A percentile compares a stretch with the other conserved stretches of the same genome.
phyloP scores from a whole-genome alignment of 2,888 invertebrate species.

The Aphodius granarius region DNA sequence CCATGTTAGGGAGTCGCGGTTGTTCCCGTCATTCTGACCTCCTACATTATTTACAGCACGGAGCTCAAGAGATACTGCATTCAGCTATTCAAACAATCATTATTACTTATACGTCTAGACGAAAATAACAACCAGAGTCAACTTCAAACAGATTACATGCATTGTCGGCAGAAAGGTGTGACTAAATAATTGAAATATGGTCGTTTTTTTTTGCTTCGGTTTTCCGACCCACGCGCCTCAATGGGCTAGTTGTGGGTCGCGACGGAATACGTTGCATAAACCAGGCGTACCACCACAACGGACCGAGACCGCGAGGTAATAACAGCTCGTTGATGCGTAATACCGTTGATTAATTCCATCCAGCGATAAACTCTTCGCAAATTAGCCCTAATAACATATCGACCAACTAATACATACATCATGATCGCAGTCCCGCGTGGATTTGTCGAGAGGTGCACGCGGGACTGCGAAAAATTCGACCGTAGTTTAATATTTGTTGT shows the following conservation, averaged over 20 bases:
- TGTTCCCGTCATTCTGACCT: no score
- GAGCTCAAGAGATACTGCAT: no score
- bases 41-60: no score
- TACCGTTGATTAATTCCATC: neutral
- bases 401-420: neutral
- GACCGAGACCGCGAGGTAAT: neutral
- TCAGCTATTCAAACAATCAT: neutral
- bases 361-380: neutral
- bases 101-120: neutral
- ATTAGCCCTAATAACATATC: neutral
- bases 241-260: neutral
- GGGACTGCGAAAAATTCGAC: neutral
- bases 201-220: neutral
- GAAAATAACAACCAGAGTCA: neutral
- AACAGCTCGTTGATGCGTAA: neutral
- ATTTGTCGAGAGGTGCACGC: neutral
- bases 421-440: neutral
- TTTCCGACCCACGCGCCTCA: neutral
- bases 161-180: neutral
- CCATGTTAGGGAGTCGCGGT: no score
- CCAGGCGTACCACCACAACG: neutral
- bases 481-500: neutral
- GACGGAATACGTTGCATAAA: neutral
- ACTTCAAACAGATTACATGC: neutral
- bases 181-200: neutral